A percentile compares a stretch with the other conserved stretches of the same genome.
Conservation (phyloP, 37 sponge, comb jelly and placozoan genomes). For the Chondrilla cf. caribensis region DNA sequence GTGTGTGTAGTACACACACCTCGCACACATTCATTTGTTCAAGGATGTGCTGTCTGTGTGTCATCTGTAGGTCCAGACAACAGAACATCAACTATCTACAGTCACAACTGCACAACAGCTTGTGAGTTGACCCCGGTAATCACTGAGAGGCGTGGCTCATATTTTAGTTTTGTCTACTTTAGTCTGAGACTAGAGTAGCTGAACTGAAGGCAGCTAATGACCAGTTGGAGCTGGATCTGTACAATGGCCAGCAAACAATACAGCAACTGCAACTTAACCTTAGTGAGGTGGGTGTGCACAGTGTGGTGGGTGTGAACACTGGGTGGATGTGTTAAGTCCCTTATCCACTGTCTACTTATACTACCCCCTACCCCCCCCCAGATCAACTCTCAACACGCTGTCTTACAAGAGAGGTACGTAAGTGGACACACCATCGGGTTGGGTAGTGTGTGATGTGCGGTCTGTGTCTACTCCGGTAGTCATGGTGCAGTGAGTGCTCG, state of each 20-base stretch:
- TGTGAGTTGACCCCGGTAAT: too few relatives aligned
- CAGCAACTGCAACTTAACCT: constrained; percentile 42
- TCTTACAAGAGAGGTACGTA: neutral
- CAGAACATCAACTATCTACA: too few relatives aligned
- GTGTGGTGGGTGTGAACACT: constrained; percentile 4
- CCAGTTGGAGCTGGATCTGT: constrained; percentile 69
- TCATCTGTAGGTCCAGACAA: too few relatives aligned
- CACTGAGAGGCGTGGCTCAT: too few relatives aligned
- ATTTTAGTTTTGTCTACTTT: neutral
- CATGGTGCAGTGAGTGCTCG: too few relatives aligned
- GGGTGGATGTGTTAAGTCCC: neutral
- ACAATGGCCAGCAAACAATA: constrained; percentile 39
- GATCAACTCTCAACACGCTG: neutral
- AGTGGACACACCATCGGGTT: neutral
- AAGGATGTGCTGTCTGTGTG: too few relatives aligned
- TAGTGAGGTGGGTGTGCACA: constrained; percentile 25
- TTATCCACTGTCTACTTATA: neutral
- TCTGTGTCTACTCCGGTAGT: neutral
- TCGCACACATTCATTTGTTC: too few relatives aligned
- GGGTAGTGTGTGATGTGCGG: neutral
- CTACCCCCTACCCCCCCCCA: neutral
- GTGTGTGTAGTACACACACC: too few relatives aligned
- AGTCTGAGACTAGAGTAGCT: constrained; percentile 30
- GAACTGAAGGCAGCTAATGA: constrained; percentile 61
- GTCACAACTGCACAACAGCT: too few relatives aligned